Percentiles rank a stretch among this genome's conserved stretches.
These are phyloP conservation scores for Mya arenaria DNA, from an alignment of 1,140 invertebrate genomes.

Conservation along the genomic window DNA sequence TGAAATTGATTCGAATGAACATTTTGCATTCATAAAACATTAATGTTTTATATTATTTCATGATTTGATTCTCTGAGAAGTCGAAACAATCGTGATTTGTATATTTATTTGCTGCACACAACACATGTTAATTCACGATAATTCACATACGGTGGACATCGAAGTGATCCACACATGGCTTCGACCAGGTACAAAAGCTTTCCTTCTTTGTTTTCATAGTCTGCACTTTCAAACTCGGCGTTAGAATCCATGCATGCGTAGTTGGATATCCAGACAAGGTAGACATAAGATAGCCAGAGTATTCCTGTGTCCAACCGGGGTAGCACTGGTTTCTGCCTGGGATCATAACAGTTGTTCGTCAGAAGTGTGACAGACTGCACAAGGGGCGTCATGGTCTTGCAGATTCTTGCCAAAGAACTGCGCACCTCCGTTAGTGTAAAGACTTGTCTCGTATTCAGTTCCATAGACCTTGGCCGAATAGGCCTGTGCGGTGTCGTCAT, in stretches of 20 bases:
- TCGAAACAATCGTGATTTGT: not conserved
- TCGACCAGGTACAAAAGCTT: constrained; percentile 52
- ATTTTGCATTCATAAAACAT: too few species aligned
- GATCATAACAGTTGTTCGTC: constrained; percentile 27
- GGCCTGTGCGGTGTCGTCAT: not conserved
- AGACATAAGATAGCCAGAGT: not conserved
- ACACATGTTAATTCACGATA: constrained; percentile 59
- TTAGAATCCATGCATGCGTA: constrained; percentile 3
- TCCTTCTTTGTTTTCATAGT: constrained; percentile 24
- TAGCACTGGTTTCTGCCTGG: constrained; percentile 19
- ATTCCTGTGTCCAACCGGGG: not conserved
- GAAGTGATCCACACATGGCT: constrained; percentile 51
- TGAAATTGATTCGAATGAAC: too few species aligned
- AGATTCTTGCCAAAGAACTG: constrained; percentile 6
- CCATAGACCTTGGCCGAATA: constrained; percentile 6
- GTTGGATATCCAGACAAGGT: not conserved
- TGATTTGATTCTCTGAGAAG: too few species aligned
- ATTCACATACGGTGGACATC: constrained; percentile 59
- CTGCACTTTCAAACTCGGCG: not conserved
- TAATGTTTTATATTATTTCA: too few species aligned
- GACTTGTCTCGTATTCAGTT: constrained; percentile 14
- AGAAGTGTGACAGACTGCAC: constrained; percentile 1
- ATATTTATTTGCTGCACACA: constrained; percentile 61
- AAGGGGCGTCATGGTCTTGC: constrained; percentile 34
- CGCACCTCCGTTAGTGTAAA: not conserved